Percentiles rank a stretch among this genome's conserved stretches.
phyloP scores from a whole-genome alignment of 2,113 vertebrate genomes.

The Cisticola juncidis region DNA sequence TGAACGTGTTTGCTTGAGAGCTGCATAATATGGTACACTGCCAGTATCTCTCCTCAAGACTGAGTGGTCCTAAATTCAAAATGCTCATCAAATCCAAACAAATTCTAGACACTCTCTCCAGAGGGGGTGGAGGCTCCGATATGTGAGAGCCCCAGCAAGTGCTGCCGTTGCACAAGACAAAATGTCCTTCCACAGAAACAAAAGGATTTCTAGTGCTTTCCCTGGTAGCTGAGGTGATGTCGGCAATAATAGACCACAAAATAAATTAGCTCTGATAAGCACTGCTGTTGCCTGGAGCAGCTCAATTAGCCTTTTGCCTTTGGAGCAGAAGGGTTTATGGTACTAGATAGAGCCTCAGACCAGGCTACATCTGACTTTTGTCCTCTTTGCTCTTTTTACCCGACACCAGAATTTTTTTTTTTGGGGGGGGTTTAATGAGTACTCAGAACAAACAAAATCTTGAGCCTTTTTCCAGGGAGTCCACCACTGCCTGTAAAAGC shows the following conservation, averaged over 20 bases:
- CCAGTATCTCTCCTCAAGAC: not conserved
- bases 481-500: not conserved
- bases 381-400: slow-evolving; percentile 4
- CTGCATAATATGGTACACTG: not conserved
- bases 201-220: slow-evolving; percentile 6
- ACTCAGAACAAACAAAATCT: not conserved
- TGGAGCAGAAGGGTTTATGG: not conserved
- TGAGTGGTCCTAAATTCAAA: not conserved
- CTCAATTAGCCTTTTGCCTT: slow-evolving; percentile 57
- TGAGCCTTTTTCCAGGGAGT: not conserved
- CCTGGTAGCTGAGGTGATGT: not conserved
- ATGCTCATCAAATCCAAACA: not conserved
- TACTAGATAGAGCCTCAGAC: not conserved
- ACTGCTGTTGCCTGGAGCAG: slow-evolving; percentile 51
- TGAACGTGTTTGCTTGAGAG: not conserved
- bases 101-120: not conserved
- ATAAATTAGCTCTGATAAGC: slow-evolving; percentile 54
- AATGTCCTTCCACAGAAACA: not conserved
- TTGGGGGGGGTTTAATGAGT: not conserved
- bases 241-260: not conserved
- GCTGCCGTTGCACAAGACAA: not conserved
- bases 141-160: not conserved
- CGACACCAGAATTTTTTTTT: not conserved
- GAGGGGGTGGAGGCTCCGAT: not conserved
- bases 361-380: not conserved